These are phyloP conservation scores for Callithrix jacchus DNA, from an alignment of 2,113 vertebrate species.

Conservation along the genomic window DNA sequence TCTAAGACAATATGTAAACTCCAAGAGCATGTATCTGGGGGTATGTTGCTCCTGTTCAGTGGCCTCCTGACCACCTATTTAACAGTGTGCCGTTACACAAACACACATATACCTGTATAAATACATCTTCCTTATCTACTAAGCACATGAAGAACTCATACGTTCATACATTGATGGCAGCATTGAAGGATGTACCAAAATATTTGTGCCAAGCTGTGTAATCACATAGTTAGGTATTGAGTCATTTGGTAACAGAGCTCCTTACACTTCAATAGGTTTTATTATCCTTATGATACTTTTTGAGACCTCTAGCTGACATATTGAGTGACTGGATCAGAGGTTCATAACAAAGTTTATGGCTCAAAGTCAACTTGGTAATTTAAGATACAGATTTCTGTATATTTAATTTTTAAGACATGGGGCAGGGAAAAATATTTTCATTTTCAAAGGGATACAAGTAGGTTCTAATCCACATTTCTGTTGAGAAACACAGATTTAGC, in stretches of 20 bases:
- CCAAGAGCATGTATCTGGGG: not conserved
- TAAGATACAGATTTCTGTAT: not conserved
- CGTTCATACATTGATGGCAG: not conserved
- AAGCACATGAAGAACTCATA: not conserved
- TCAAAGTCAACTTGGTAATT: not conserved
- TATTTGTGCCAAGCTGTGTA: not conserved
- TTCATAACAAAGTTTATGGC: not conserved
- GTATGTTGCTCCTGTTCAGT: not conserved
- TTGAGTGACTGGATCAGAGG: not conserved
- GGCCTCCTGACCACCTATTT: not conserved
- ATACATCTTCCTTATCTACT: not conserved
- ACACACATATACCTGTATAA: not conserved
- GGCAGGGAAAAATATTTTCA: not conserved
- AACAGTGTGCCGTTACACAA: not conserved
- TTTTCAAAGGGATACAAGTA: not conserved
- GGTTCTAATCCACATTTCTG: not conserved
- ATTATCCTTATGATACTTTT: not conserved
- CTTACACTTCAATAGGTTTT: not conserved
- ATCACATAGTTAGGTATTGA: not conserved
- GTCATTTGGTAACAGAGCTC: not conserved
- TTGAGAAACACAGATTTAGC: not conserved
- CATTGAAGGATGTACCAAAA: not conserved
- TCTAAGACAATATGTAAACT: not conserved
- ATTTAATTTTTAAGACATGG: not conserved
- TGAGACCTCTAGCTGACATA: not conserved